Conservation (phyloP, 2,113 vertebrate genomes). For the Merops nubicus region DNA sequence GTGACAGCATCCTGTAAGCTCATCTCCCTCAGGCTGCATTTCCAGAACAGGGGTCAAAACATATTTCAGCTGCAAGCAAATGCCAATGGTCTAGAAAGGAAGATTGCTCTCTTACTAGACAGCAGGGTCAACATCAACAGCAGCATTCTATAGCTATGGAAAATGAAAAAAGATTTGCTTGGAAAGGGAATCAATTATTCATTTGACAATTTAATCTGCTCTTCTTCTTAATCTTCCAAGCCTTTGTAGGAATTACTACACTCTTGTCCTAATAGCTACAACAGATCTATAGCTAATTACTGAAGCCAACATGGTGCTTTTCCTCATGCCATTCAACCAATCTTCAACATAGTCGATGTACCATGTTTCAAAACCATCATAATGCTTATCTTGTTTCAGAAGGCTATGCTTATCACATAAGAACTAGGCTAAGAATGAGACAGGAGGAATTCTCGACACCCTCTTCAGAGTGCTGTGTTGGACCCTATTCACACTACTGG, state of each 20-base stretch:
- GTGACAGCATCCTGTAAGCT: background rate
- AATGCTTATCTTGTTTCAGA: background rate
- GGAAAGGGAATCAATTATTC: background rate
- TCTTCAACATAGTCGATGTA: fast-evolving
- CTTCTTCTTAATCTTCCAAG: too few relatives aligned
- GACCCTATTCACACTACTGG: background rate
- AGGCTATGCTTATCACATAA: background rate
- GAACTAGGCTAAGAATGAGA: background rate
- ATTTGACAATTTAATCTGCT: background rate
- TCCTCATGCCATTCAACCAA: background rate
- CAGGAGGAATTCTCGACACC: background rate
- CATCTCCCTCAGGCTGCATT: background rate
- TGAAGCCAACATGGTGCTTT: background rate
- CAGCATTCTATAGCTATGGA: background rate
- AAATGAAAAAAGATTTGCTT: background rate
- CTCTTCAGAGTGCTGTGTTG: background rate
- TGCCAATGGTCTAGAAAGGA: background rate
- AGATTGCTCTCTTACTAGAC: background rate
- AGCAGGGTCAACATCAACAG: background rate
- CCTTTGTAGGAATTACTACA: background rate
- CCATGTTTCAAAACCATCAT: background rate
- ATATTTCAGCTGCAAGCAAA: background rate
- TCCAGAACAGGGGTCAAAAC: background rate
- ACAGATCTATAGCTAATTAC: background rate
- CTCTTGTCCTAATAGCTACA: background rate